phyloP scores from a whole-genome alignment of 2,113 vertebrate species.

The Procavia capensis region DNA sequence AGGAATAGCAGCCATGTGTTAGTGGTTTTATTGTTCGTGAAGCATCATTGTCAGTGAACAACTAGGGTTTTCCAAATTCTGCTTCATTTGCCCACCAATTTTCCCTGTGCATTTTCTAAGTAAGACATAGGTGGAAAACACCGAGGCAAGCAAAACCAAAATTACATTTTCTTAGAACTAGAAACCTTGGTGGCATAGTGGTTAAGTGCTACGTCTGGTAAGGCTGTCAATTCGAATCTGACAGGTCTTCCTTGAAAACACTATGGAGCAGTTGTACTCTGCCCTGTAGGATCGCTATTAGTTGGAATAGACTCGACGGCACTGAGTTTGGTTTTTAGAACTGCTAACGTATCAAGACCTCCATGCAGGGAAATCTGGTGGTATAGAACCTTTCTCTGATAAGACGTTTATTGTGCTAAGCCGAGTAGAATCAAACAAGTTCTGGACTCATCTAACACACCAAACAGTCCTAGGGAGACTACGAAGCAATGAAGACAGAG shows the following conservation, averaged over 20 bases:
- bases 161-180: neutral
- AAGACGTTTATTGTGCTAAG: neutral
- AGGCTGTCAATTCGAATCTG: no score
- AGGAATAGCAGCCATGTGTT: neutral
- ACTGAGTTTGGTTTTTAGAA: no score
- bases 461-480: neutral
- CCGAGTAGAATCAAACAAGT: neutral
- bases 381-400: neutral
- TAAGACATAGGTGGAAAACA: neutral
- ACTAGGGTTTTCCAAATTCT: neutral
- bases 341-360: neutral
- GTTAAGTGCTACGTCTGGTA: no score
- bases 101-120: slow-evolving; percentile 1
- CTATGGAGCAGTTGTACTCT: no score
- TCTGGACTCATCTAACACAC: neutral
- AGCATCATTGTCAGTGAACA: neutral
- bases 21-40: neutral
- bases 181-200: no score
- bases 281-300: no score
- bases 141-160: neutral
- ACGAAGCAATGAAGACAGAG: neutral
- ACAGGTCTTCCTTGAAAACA: no score
- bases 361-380: neutral
- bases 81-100: neutral
- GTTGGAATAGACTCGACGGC: no score